phyloP scores from a whole-genome alignment of 64 coral and sea anemone genomes.

The Astreopora myriophthalma region DNA sequence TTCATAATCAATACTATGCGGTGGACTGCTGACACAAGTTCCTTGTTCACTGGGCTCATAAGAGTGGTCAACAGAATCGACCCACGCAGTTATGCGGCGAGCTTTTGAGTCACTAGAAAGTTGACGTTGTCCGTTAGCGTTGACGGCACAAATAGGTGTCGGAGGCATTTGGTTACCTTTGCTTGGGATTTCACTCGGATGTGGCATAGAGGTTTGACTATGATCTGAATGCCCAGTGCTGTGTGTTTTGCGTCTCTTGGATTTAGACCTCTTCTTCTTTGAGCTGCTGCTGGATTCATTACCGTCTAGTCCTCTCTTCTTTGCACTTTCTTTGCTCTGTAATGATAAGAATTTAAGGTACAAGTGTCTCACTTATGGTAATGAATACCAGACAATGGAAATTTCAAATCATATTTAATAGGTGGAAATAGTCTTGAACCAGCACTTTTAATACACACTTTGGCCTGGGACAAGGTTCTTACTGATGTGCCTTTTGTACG shows the following conservation, averaged over 20 bases:
- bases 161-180: neutral
- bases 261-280: neutral
- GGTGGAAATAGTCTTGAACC: too few relatives aligned
- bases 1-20: neutral
- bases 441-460: too few relatives aligned
- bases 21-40: neutral
- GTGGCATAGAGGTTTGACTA: neutral
- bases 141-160: neutral
- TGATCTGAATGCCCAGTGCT: neutral
- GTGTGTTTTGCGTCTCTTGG: neutral
- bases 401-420: too few relatives aligned
- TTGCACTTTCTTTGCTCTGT: constrained; percentile 6
- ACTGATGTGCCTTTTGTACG: too few relatives aligned
- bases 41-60: constrained; percentile 43
- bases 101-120: neutral
- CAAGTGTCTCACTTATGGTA: too few relatives aligned
- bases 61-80: constrained; percentile 2
- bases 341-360: too few relatives aligned
- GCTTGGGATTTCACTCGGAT: neutral
- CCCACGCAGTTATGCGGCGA: constrained; percentile 9
- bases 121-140: neutral
- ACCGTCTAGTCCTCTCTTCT: neutral
- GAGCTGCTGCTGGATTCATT: neutral
- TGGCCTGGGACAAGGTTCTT: too few relatives aligned
- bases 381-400: too few relatives aligned